Evolutionary conservation across 1,140 invertebrate genomes (phyloP).

Genomic region (Ceratosolen fusciceps): DNA sequence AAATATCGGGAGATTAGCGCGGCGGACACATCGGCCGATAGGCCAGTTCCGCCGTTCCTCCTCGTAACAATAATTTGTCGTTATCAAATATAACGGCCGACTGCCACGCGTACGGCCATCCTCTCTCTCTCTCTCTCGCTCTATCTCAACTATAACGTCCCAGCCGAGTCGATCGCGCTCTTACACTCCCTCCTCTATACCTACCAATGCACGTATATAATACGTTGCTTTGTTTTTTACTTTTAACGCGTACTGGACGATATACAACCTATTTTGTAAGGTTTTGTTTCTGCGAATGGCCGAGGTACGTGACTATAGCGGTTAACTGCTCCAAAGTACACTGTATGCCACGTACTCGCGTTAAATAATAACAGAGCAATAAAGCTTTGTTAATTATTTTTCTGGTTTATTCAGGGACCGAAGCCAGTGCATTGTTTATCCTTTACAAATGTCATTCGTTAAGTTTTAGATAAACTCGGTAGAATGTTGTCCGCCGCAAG

Average conservation of each 20-base stretch:
- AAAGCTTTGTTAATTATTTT: neutral
- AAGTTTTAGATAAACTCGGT: too few relatives aligned
- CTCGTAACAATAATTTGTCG: slow-evolving; percentile 72
- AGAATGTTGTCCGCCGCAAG: too few relatives aligned
- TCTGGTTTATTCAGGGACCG: too few relatives aligned
- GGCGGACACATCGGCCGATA: slow-evolving; percentile 62
- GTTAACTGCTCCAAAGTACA: neutral
- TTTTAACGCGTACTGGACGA: neutral
- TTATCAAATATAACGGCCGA: slow-evolving; percentile 67
- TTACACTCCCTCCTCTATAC: neutral
- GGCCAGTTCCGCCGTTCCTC: slow-evolving; percentile 60
- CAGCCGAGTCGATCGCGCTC: neutral
- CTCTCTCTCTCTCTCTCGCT: neutral
- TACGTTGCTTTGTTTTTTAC: neutral
- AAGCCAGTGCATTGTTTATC: too few relatives aligned
- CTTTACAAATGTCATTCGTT: too few relatives aligned
- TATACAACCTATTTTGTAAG: neutral
- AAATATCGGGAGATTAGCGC: slow-evolving; percentile 71
- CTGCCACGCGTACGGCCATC: slow-evolving; percentile 18
- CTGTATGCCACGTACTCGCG: neutral
- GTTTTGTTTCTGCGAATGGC: neutral
- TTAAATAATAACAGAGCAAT: neutral
- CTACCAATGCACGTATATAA: neutral
- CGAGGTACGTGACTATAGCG: neutral
- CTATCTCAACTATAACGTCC: neutral